Evolutionary conservation across 2,797 vertebrate species (phyloP).

Genomic region (Sebastes alutus): DNA sequence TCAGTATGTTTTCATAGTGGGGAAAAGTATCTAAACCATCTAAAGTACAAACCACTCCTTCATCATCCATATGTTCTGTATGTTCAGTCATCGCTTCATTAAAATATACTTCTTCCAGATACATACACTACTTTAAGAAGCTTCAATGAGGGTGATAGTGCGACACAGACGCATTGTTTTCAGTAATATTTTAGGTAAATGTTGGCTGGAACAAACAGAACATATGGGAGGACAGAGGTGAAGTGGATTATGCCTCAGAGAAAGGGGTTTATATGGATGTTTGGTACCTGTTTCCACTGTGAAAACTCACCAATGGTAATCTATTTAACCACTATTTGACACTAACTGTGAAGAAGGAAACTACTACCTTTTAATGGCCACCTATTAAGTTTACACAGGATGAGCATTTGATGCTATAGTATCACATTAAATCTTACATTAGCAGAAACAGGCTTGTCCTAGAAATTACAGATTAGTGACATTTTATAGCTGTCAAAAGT

Average conservation of each 20-base stretch:
- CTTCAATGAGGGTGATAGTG: neutral
- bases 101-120: neutral
- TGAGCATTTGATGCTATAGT: neutral
- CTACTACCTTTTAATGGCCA: neutral
- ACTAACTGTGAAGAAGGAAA: constrained; percentile 17
- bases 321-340: neutral
- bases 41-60: neutral
- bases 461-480: neutral
- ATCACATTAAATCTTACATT: neutral
- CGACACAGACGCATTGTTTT: neutral
- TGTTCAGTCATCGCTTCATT: neutral
- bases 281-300: neutral
- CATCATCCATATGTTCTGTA: neutral
- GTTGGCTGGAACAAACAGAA: neutral
- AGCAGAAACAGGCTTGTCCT: neutral
- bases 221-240: neutral
- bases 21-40: neutral
- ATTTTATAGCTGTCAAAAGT: constrained; percentile 22
- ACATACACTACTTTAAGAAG: neutral
- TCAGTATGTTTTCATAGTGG: neutral
- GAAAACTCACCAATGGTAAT: neutral
- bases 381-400: neutral
- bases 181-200: neutral
- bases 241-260: neutral
- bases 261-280: neutral